These are phyloP conservation scores for Lutraria lutraria DNA, from an alignment of 2,888 invertebrate genomes.

Conservation along the genomic window DNA sequence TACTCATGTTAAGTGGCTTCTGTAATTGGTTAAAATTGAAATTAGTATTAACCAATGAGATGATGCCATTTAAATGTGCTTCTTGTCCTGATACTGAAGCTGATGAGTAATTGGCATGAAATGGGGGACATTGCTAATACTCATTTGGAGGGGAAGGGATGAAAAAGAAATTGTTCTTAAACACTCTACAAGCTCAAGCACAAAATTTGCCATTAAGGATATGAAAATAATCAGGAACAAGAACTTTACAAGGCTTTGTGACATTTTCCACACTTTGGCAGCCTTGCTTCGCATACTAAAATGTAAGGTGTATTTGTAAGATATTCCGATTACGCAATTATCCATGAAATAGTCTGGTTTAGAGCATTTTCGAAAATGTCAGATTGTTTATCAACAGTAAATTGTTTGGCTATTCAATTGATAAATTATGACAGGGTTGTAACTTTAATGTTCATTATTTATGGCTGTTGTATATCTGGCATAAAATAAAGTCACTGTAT, in stretches of 20 bases:
- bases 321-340: neutral
- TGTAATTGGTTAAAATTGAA: too few relatives aligned
- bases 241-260: neutral
- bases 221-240: too few relatives aligned
- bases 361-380: constrained; percentile 4
- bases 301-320: neutral
- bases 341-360: neutral
- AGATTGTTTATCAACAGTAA: neutral
- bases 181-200: too few relatives aligned
- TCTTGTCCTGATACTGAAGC: too few relatives aligned
- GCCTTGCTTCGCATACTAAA: neutral
- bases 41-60: too few relatives aligned
- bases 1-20: too few relatives aligned
- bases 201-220: too few relatives aligned
- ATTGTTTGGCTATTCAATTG: constrained; percentile 13
- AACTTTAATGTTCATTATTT: constrained; percentile 14
- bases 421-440: constrained; percentile 12
- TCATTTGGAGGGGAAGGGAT: too few relatives aligned
- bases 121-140: too few relatives aligned
- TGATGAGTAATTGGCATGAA: too few relatives aligned
- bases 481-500: constrained; percentile 16
- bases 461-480: neutral
- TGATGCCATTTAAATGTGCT: too few relatives aligned
- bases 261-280: neutral
- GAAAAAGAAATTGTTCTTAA: too few relatives aligned